phyloP scores from a whole-genome alignment of 2,888 invertebrate genomes.

The Stenchaetothrips biformis region DNA sequence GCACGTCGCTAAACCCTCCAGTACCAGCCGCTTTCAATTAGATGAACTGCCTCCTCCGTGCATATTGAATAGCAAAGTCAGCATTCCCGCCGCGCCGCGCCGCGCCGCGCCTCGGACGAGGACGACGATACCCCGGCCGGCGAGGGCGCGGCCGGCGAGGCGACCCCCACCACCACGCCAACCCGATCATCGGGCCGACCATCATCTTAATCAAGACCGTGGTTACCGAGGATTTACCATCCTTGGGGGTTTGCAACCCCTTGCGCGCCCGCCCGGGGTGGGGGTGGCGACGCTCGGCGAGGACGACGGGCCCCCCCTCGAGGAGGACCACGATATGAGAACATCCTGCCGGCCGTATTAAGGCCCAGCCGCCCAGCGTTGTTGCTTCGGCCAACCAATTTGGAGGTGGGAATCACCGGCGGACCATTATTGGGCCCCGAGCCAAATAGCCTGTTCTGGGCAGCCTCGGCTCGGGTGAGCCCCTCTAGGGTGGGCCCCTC shows the following conservation, averaged over 20 bases:
- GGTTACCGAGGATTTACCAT: background rate
- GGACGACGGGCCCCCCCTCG: background rate
- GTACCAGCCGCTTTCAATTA: slow-evolving; percentile 2
- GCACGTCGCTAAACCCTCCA: background rate
- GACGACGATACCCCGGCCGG: background rate
- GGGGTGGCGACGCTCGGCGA: too few relatives aligned
- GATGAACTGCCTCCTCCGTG: slow-evolving; percentile 22
- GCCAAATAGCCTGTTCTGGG: slow-evolving; percentile 10
- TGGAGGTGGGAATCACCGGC: slow-evolving; percentile 11
- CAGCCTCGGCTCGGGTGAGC: background rate
- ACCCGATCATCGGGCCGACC: background rate
- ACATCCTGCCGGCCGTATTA: background rate
- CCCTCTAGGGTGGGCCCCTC: background rate
- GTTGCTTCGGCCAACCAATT: background rate
- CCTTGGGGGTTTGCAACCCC: background rate
- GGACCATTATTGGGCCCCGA: slow-evolving; percentile 3
- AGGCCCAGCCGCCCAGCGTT: too few relatives aligned
- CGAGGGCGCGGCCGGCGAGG: background rate
- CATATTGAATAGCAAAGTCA: background rate
- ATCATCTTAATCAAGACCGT: slow-evolving; percentile 15
- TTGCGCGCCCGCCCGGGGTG: background rate
- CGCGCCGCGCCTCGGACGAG: background rate
- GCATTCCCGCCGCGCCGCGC: background rate
- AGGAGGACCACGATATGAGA: background rate
- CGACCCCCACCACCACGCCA: background rate